Conservation (phyloP, 2,888 invertebrate genomes). For the Troides aeacus region DNA sequence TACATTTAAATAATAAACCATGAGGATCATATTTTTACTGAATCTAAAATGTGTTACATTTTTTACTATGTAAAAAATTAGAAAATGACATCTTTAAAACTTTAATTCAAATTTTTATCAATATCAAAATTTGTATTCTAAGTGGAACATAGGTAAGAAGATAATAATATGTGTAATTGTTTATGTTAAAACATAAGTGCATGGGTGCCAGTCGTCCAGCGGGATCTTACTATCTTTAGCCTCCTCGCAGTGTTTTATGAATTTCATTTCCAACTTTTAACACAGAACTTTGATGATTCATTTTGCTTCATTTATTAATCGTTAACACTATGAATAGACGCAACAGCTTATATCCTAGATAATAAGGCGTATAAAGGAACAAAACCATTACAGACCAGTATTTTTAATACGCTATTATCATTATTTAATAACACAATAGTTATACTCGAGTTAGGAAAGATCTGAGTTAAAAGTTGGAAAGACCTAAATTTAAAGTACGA, state of each 20-base stretch:
- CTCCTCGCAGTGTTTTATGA: constrained; percentile 10
- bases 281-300: constrained; percentile 5
- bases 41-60: constrained; percentile 30
- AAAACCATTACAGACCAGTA: constrained; percentile 11
- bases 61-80: constrained; percentile 37
- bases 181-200: constrained; percentile 26
- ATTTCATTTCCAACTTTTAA: constrained; percentile 21
- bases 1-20: constrained; percentile 28
- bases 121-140: constrained; percentile 38
- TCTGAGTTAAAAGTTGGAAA: constrained; percentile 27
- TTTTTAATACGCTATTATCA: constrained; percentile 19
- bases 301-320: constrained; percentile 12
- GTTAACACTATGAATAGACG: constrained; percentile 11
- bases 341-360: constrained; percentile 26
- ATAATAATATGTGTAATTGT: constrained; percentile 27
- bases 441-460: neutral
- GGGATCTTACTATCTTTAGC: constrained; percentile 12
- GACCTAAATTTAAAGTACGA: neutral
- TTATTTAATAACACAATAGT: constrained; percentile 13
- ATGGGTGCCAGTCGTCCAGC: constrained; percentile 17
- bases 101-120: constrained; percentile 35
- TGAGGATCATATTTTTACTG: constrained; percentile 15
- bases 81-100: constrained; percentile 32
- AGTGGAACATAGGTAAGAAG: constrained; percentile 26
- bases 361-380: constrained; percentile 15